Percentiles rank a stretch among this genome's conserved stretches.
phyloP scores from a whole-genome alignment of 2,113 vertebrate species.

The Danio rerio region GRCz12tu NC_133192.1:13945001-13945500 shows the following conservation, averaged over 20 bases:
- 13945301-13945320: slow-evolving; percentile 86
- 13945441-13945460: neutral
- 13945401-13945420: slow-evolving; percentile 97
- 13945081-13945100: too few species aligned
- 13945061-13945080: too few species aligned
- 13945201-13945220: slow-evolving; percentile 88
- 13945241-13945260: slow-evolving; percentile 83
- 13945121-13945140: neutral
- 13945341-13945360: slow-evolving; percentile 92
- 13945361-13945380: slow-evolving; percentile 85
- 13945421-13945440: slow-evolving; percentile 87
- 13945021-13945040: too few species aligned
- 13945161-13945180: slow-evolving; percentile 86
- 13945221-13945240: slow-evolving; percentile 82
- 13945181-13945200: slow-evolving; percentile 94
- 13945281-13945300: slow-evolving; percentile 87
- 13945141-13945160: slow-evolving; percentile 66
- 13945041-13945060: too few species aligned
- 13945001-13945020: too few species aligned
- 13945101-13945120: neutral
- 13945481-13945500: too few species aligned
- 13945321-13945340: slow-evolving; percentile 88
- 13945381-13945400: slow-evolving; percentile 87
- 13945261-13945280: slow-evolving; percentile 89
- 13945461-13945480: too few species aligned